Conservation (phyloP, 2,888 invertebrate species). For the Drosophila mercatorum region DNA sequence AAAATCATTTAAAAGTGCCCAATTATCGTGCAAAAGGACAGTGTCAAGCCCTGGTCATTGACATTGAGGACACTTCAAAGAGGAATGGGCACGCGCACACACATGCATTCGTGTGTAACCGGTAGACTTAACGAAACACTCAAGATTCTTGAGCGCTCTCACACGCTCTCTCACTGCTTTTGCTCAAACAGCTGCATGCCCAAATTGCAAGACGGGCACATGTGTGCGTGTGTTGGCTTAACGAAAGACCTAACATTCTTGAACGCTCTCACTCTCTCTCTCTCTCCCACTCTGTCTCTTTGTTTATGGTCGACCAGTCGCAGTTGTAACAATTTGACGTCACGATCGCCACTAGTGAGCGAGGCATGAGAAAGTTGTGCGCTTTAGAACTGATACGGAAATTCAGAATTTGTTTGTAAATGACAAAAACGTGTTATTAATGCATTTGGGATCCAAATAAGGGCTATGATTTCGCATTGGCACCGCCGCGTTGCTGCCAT, state of each 20-base stretch:
- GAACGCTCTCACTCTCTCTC: not conserved
- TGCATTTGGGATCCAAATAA: slow-evolving; percentile 35
- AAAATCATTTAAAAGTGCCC: not conserved
- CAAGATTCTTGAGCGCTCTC: slow-evolving; percentile 1
- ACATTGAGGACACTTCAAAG: slow-evolving; percentile 20
- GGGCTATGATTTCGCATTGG: slow-evolving; percentile 24
- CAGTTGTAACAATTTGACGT: slow-evolving; percentile 10
- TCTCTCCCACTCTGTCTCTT: not conserved
- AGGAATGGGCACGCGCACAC: slow-evolving; percentile 11
- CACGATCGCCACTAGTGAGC: slow-evolving; percentile 3
- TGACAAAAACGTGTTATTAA: slow-evolving; percentile 23
- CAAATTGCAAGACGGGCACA: slow-evolving; percentile 1
- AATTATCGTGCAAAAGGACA: slow-evolving; percentile 13
- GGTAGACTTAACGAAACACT: slow-evolving; percentile 33
- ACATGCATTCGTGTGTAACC: not conserved
- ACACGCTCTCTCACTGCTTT: not conserved
- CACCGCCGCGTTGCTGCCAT: slow-evolving; percentile 11
- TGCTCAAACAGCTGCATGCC: not conserved
- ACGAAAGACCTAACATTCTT: slow-evolving; percentile 15
- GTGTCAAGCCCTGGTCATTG: slow-evolving; percentile 17
- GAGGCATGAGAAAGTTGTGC: slow-evolving; percentile 2
- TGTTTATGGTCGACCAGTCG: not conserved
- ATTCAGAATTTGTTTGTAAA: not conserved
- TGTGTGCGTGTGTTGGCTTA: slow-evolving; percentile 1
- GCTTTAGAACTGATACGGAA: not conserved